Conservation (phyloP, 2,888 invertebrate genomes). For the Stegana nigrithorax region DNA sequence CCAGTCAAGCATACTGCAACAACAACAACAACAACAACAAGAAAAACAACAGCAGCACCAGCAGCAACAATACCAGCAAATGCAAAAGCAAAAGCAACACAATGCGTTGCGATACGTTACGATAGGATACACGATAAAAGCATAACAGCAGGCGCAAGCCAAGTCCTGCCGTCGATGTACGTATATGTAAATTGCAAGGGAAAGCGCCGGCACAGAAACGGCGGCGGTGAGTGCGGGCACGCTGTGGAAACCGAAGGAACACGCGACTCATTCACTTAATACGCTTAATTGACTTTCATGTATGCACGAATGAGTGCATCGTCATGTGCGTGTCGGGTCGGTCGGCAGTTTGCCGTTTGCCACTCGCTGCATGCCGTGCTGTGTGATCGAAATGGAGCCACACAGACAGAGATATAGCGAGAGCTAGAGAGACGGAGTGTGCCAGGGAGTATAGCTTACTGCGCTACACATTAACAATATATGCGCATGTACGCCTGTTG, state of each 20-base stretch:
- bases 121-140: not conserved
- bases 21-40: too few species aligned
- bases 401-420: not conserved
- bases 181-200: too few species aligned
- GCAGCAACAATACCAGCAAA: too few species aligned
- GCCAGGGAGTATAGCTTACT: not conserved
- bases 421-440: not conserved
- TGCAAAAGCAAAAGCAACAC: too few species aligned
- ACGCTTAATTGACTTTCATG: slow-evolving; percentile 66
- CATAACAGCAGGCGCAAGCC: not conserved
- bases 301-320: slow-evolving; percentile 57
- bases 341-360: not conserved
- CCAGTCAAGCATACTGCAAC: not conserved
- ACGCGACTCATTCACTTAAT: slow-evolving; percentile 49
- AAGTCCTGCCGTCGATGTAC: too few species aligned
- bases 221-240: not conserved
- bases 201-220: too few species aligned
- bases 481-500: slow-evolving; percentile 10
- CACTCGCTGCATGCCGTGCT: not conserved
- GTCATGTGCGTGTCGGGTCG: slow-evolving; percentile 38
- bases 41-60: too few species aligned
- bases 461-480: not conserved
- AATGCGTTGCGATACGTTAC: not conserved
- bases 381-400: not conserved
- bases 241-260: slow-evolving; percentile 27